phyloP scores from a whole-genome alignment of 2,888 invertebrate species.

The Coelinius sp. region DNA sequence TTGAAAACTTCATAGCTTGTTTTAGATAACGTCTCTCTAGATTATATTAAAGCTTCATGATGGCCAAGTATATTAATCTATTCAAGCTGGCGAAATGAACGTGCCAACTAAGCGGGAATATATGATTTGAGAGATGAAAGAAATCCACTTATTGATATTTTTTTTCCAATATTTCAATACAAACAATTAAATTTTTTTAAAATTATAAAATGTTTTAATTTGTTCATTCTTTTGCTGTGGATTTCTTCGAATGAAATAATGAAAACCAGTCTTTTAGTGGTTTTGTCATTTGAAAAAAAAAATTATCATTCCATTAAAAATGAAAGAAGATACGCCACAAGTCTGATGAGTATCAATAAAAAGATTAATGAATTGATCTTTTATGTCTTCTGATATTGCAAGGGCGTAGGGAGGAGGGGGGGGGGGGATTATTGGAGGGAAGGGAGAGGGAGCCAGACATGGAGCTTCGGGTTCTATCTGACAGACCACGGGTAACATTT shows the following conservation, averaged over 20 bases:
- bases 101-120: slow-evolving; percentile 65
- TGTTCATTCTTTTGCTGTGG: neutral
- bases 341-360: slow-evolving; percentile 29
- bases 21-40: slow-evolving; percentile 27
- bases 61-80: slow-evolving; percentile 54
- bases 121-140: neutral
- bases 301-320: slow-evolving; percentile 16
- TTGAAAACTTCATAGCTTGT: neutral
- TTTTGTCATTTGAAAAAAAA: neutral
- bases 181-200: neutral
- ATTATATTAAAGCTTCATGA: slow-evolving; percentile 57
- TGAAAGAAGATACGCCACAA: slow-evolving; percentile 27
- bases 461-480: slow-evolving; percentile 61
- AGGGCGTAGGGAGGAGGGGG: neutral
- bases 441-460: slow-evolving; percentile 45
- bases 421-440: neutral
- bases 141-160: neutral
- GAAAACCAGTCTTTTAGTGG: slow-evolving; percentile 14
- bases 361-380: slow-evolving; percentile 19
- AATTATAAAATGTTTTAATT: neutral
- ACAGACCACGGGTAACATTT: slow-evolving; percentile 91
- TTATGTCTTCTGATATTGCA: too few species aligned
- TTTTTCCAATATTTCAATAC: neutral
- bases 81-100: slow-evolving; percentile 64
- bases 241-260: neutral